Percentiles rank a stretch among this genome's conserved stretches.
Evolutionary conservation across 2,113 vertebrate species (phyloP).

Genomic region (Megaceryle torquata): DNA sequence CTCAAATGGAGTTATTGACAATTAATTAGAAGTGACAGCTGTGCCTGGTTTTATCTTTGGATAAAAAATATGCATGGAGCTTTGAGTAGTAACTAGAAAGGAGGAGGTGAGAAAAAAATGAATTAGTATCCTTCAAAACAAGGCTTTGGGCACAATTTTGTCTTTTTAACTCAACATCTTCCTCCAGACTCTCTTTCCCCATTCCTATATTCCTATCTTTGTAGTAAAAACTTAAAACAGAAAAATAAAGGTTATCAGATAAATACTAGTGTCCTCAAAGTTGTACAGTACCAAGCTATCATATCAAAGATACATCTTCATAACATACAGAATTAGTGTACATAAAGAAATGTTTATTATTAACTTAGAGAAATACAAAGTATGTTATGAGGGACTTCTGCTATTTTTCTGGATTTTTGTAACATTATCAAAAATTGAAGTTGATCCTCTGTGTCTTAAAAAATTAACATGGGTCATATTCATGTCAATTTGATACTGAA

Average conservation of each 20-base stretch:
- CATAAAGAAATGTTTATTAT: background rate
- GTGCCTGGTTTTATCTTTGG: background rate
- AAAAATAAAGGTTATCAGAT: background rate
- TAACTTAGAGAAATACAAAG: background rate
- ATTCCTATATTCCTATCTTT: background rate
- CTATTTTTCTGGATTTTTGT: background rate
- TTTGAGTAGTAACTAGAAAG: background rate
- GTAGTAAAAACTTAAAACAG: background rate
- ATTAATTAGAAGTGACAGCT: constrained; percentile 34
- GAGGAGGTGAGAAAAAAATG: background rate
- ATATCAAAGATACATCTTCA: background rate
- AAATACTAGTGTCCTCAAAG: background rate
- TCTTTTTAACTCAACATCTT: background rate
- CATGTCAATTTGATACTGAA: background rate
- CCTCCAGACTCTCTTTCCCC: background rate
- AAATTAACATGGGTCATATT: background rate
- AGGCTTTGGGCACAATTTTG: background rate
- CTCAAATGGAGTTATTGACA: constrained; percentile 16
- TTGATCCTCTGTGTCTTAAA: background rate
- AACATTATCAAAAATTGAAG: background rate
- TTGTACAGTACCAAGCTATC: background rate
- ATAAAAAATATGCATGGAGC: background rate
- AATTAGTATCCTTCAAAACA: background rate
- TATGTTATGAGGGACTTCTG: accelerated
- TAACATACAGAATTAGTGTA: background rate